phyloP scores from a whole-genome alignment of 2,888 invertebrate species.

The Halocaridina rubra region DNA sequence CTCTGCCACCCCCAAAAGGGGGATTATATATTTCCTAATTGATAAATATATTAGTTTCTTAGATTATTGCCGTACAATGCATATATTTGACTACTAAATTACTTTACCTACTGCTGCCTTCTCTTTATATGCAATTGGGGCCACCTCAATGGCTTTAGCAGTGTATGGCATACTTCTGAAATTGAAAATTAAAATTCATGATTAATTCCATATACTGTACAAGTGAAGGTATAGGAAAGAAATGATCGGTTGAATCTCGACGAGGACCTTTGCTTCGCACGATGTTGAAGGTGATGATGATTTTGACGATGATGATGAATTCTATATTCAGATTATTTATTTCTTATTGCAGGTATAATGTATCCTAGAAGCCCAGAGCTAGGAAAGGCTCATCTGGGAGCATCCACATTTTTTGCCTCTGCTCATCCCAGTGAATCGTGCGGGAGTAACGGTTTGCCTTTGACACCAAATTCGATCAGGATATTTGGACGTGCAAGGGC shows the following conservation, averaged over 20 bases:
- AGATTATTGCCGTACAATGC: no score
- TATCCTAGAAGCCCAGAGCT: slow-evolving; percentile 42
- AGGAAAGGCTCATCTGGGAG: slow-evolving; percentile 74
- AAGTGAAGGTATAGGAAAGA: no score
- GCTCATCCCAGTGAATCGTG: slow-evolving; percentile 90
- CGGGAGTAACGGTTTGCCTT: slow-evolving; percentile 94
- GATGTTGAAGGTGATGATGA: background rate
- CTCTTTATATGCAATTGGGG: no score
- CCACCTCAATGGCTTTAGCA: no score
- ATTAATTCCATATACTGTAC: background rate
- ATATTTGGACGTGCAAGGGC: slow-evolving; percentile 90
- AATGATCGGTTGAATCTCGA: no score
- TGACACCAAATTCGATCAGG: slow-evolving; percentile 95
- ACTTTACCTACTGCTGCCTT: no score
- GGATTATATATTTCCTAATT: no score
- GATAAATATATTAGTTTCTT: no score
- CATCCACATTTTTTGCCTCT: slow-evolving; percentile 90
- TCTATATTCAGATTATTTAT: background rate
- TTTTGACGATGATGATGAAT: background rate
- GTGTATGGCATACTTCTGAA: no score
- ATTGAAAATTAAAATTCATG: background rate
- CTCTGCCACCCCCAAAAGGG: no score
- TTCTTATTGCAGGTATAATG: background rate
- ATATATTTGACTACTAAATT: no score
- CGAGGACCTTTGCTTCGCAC: no score